phyloP scores from a whole-genome alignment of 2,888 invertebrate species.

The Trissoscelio sp. region DNA sequence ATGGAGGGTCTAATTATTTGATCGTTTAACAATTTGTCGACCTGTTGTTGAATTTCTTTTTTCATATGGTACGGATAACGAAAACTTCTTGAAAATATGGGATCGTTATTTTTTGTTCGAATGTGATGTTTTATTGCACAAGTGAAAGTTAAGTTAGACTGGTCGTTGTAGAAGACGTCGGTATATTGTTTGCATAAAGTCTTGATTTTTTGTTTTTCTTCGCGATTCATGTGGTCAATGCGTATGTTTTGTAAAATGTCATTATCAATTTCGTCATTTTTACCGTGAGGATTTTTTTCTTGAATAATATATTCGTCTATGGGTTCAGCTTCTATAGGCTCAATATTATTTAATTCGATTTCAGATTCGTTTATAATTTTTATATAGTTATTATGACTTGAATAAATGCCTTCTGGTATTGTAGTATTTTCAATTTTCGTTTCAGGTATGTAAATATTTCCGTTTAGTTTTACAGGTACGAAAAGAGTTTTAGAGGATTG shows the following conservation, averaged over 20 bases:
- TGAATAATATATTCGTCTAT: conserved; percentile 11
- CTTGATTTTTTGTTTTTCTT: conserved; percentile 12
- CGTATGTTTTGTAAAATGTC: conserved; percentile 15
- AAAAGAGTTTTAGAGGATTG: no score
- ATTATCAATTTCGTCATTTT: background rate
- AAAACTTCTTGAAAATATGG: conserved; percentile 18
- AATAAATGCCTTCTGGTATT: no score
- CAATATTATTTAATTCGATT: conserved; percentile 15
- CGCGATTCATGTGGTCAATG: conserved; percentile 10
- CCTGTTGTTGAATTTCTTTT: conserved; percentile 16
- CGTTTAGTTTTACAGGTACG: no score
- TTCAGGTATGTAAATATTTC: no score
- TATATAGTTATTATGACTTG: background rate
- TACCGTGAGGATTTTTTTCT: background rate
- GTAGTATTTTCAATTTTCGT: no score
- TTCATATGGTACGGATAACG: conserved; percentile 22
- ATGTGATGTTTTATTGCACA: conserved; percentile 12
- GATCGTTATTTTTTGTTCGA: conserved; percentile 3
- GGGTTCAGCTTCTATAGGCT: conserved; percentile 18
- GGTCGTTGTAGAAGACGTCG: conserved; percentile 18
- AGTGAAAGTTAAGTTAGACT: conserved; percentile 12
- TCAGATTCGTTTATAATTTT: background rate
- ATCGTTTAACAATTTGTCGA: conserved; percentile 25
- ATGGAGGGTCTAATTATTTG: conserved; percentile 18
- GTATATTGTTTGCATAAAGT: conserved; percentile 14